Evolutionary conservation across 2,888 invertebrate species (phyloP).

Genomic region (Syrista parreyssii): DNA sequence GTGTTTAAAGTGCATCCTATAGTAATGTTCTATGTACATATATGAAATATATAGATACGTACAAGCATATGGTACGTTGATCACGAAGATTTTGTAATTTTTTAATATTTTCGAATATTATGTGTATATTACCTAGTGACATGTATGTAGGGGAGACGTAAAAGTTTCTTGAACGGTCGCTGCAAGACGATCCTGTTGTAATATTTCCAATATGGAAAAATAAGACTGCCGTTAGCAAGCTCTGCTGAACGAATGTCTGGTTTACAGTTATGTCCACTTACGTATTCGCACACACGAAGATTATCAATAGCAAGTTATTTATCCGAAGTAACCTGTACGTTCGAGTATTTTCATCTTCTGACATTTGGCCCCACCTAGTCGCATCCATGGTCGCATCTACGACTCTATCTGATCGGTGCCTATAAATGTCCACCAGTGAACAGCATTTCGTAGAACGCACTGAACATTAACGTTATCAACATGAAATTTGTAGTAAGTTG

Average conservation of each 20-base stretch:
- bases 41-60: neutral
- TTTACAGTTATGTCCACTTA: neutral
- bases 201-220: neutral
- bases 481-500: neutral
- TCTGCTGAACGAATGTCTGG: neutral
- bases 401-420: neutral
- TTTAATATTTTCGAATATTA: neutral
- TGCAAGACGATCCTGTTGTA: neutral
- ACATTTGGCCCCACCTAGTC: neutral
- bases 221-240: neutral
- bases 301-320: neutral
- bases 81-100: neutral
- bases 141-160: neutral
- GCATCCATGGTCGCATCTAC: neutral
- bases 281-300: neutral
- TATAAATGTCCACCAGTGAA: neutral
- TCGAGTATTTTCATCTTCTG: neutral
- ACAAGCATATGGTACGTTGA: neutral
- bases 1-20: neutral
- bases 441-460: neutral
- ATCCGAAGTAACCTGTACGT: neutral
- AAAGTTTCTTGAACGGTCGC: neutral
- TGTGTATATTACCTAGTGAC: neutral
- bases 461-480: neutral
- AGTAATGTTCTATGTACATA: neutral